These are phyloP conservation scores for Drosophila setifemur DNA, from an alignment of 1,140 invertebrate genomes.

Conservation along the genomic window DNA sequence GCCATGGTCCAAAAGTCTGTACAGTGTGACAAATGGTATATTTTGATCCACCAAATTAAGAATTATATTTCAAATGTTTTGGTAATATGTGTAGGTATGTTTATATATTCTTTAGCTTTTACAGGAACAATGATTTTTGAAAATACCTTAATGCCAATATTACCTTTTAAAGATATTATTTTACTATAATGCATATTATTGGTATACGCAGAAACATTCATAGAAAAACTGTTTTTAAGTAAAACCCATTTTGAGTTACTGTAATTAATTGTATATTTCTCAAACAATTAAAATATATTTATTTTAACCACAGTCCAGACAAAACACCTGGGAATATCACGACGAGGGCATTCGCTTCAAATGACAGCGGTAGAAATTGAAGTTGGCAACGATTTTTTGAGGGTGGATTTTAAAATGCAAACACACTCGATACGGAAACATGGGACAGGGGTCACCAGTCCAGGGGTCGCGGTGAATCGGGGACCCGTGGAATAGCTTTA, in stretches of 20 bases:
- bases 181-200: too few species aligned
- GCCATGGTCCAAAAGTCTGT: neutral
- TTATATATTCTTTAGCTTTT: too few species aligned
- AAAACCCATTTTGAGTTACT: too few species aligned
- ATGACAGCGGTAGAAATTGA: conserved; percentile 76
- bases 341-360: conserved; percentile 37
- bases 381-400: conserved; percentile 72
- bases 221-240: too few species aligned
- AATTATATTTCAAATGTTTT: too few species aligned
- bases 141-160: too few species aligned
- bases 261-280: too few species aligned
- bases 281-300: too few species aligned
- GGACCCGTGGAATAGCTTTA: conserved; percentile 55
- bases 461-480: conserved; percentile 22
- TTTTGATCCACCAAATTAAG: neutral
- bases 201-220: too few species aligned
- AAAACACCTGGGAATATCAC: neutral
- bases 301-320: conserved; percentile 14
- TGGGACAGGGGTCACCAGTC: neutral
- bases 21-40: conserved; percentile 28
- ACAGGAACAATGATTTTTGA: too few species aligned
- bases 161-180: too few species aligned
- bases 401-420: conserved; percentile 79
- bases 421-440: conserved; percentile 51
- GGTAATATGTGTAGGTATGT: too few species aligned